Evolutionary conservation across 2,113 vertebrate species (phyloP), one percentile per base, ranked within the genome.

Genomic region (Oncorhynchus nerka): DNA sequence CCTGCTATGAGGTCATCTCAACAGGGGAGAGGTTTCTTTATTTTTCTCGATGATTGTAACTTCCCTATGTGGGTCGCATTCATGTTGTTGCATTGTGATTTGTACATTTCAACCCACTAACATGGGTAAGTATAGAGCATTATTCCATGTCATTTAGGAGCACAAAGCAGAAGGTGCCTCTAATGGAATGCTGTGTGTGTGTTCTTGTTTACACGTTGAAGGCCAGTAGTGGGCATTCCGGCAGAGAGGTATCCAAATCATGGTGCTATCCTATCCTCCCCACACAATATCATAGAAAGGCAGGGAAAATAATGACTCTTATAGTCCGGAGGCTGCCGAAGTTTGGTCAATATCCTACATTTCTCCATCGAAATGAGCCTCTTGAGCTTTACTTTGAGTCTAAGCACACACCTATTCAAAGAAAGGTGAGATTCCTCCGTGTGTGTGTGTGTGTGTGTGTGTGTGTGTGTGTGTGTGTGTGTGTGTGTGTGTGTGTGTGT

Each of bases 401-500:
- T 55, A 55, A 55, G 16, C 51, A 55, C 51, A 55, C 4, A 19
- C 8, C 19, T 62, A 5, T 22, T 62, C 59, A 22, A 62, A 8
- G 59, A 8, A n/a, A 62, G 59, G 59, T 62, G 64, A 15, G 26
- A 12, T 28, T 66, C 9, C 15, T 30, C 4, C 20, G 24, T 3
- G 32, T 5, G 32, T 3, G 64, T 30, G 24, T 71, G 49, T 55
- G 45, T 55, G 11, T 26, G 22, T 71, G n/a, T 51, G 32, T 34
- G 34, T 34, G 34, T 7, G 34, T 4, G 64, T 28, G 12, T 66
- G 4, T 28, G 22, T 28, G 22, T 71, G 48, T 51, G 45, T 55
- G 9, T 24, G 22, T 71, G n/a, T 49, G 69, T 71, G 69, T 71
- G 39, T 26, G n/a, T 57, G 70, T 51, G 70, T 57, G 70, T 71